Conservation (phyloP, 2,797 vertebrate species). For the Clamator glandarius region DNA sequence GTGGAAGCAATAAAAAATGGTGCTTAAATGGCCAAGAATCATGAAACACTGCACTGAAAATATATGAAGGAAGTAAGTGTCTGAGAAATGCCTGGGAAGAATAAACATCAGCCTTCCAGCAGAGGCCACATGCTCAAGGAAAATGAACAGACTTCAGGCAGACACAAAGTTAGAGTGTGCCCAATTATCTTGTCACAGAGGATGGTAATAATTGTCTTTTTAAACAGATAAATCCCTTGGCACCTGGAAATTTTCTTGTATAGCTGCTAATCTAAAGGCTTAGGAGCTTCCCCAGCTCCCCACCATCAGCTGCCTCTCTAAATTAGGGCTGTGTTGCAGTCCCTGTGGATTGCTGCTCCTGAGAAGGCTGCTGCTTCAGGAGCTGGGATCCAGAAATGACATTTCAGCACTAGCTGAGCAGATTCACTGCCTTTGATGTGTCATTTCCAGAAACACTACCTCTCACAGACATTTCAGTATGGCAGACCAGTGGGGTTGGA, state of each 20-base stretch:
- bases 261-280: background rate
- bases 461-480: slow-evolving; percentile 41
- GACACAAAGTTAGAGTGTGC: background rate
- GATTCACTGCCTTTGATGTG: slow-evolving; percentile 13
- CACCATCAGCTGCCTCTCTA: accelerated
- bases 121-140: background rate
- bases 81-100: background rate
- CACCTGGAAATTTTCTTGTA: background rate
- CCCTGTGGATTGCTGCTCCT: background rate
- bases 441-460: slow-evolving; percentile 22
- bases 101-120: background rate
- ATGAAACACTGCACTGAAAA: background rate
- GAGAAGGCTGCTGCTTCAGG: background rate
- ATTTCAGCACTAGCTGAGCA: slow-evolving; percentile 2
- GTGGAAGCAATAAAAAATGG: background rate
- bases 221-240: background rate
- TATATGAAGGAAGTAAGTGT: background rate
- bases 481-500: background rate
- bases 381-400: background rate
- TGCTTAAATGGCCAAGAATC: background rate
- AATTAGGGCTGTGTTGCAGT: background rate
- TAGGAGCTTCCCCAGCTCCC: background rate
- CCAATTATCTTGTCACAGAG: background rate
- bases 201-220: background rate
- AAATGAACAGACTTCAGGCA: background rate